These are phyloP conservation scores for Thamnophis elegans DNA, from an alignment of 2,797 vertebrate species.

Conservation along the genomic window DNA sequence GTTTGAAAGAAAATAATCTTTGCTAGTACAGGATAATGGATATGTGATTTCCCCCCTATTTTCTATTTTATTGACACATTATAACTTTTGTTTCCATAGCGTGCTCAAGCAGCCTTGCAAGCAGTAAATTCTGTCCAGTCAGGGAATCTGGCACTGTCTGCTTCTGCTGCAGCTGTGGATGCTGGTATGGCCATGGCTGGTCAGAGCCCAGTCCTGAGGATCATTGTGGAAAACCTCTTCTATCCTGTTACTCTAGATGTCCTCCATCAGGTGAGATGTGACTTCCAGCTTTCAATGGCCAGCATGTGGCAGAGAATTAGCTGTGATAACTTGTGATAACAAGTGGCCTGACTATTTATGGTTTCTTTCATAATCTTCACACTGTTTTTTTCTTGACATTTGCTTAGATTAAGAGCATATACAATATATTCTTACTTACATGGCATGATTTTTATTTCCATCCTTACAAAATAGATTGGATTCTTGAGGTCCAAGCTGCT, in stretches of 20 bases:
- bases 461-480: not conserved
- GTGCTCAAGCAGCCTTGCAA: conserved; percentile 91
- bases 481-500: not conserved
- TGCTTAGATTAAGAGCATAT: not conserved
- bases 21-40: not conserved
- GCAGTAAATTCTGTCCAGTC: conserved; percentile 85
- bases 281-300: accelerated
- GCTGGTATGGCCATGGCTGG: conserved; percentile 75
- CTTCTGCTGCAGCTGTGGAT: conserved; percentile 68
- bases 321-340: no score
- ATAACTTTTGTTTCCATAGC: conserved; percentile 68
- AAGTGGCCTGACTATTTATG: not conserved
- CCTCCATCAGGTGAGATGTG: conserved; percentile 85
- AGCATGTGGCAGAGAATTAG: not conserved
- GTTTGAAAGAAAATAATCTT: not conserved
- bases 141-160: conserved; percentile 74
- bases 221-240: conserved; percentile 95
- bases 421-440: not conserved
- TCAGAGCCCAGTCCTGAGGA: conserved; percentile 88
- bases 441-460: not conserved
- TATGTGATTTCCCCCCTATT: not conserved
- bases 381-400: not conserved
- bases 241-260: conserved; percentile 93
- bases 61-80: not conserved
- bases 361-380: no score